These are phyloP conservation scores for Pogoniulus pusillus DNA, from an alignment of 2,797 vertebrate species.

Conservation along the genomic window DNA sequence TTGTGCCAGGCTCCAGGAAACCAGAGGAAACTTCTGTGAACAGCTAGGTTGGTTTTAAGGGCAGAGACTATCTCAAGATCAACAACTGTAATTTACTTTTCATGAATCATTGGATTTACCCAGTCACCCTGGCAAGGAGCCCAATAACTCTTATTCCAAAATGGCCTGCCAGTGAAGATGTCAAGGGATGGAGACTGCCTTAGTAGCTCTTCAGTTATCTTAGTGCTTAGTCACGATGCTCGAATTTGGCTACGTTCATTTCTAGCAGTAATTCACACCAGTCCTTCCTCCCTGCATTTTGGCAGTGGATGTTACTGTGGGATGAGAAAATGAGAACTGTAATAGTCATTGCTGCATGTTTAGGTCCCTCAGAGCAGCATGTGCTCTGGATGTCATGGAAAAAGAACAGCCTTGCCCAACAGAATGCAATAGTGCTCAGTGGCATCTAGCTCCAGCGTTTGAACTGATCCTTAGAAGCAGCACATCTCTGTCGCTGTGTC, in stretches of 20 bases:
- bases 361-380: neutral
- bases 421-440: neutral
- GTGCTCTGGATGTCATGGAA: neutral
- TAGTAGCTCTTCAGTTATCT: constrained; percentile 5
- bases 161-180: constrained; percentile 19
- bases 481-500: neutral
- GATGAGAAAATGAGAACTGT: neutral
- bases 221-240: neutral
- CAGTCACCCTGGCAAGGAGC: constrained; percentile 33
- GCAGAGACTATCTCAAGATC: constrained; percentile 54
- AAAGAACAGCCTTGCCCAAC: neutral
- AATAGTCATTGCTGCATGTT: neutral
- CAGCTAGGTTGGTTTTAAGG: constrained; percentile 45
- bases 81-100: constrained; percentile 60
- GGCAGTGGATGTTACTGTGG: neutral
- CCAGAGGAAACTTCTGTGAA: constrained; percentile 11
- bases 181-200: neutral
- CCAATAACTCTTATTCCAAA: constrained; percentile 27
- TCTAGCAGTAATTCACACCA: neutral
- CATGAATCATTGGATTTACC: constrained; percentile 46
- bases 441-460: neutral
- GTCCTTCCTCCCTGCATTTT: neutral
- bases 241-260: neutral
- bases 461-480: neutral
- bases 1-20: constrained; percentile 42